Percentiles rank a stretch among this genome's conserved stretches.
Evolutionary conservation across 1,140 invertebrate genomes (phyloP).

Genomic region (Dolichoris vasculosae): DNA sequence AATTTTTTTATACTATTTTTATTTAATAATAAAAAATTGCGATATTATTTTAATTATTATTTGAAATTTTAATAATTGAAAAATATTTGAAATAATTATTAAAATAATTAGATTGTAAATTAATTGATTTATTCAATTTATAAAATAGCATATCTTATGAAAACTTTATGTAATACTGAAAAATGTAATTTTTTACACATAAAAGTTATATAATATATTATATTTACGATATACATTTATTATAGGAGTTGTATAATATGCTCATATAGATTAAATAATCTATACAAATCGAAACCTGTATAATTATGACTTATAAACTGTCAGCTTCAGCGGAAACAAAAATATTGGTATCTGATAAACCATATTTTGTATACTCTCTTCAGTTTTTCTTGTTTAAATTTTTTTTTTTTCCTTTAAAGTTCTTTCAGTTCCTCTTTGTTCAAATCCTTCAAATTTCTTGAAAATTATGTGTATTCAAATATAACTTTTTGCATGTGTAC

Average conservation of each 20-base stretch:
- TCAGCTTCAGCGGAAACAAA: constrained; percentile 37
- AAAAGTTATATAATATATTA: too few relatives aligned
- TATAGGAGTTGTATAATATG: neutral
- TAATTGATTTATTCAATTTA: too few relatives aligned
- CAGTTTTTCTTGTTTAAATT: neutral
- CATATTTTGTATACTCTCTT: neutral
- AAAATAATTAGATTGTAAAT: too few relatives aligned
- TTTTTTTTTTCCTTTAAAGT: constrained; percentile 6
- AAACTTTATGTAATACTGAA: too few relatives aligned
- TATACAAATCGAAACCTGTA: neutral
- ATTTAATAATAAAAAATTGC: too few relatives aligned
- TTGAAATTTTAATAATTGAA: too few relatives aligned
- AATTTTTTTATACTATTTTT: too few relatives aligned
- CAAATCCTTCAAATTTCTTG: neutral
- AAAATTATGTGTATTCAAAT: constrained; percentile 7
- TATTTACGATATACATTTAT: neutral
- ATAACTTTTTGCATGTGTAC: constrained; percentile 24
- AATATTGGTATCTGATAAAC: constrained; percentile 56
- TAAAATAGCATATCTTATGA: too few relatives aligned
- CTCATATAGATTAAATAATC: neutral
- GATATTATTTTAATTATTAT: too few relatives aligned
- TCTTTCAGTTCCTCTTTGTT: constrained; percentile 31
- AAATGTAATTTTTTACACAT: too few relatives aligned
- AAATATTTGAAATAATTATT: too few relatives aligned
- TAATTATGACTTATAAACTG: constrained; percentile 38